Evolutionary conservation across 2,888 invertebrate species (phyloP), one percentile per base, ranked within the genome.

Genomic region (Galerucella calmariensis): DNA sequence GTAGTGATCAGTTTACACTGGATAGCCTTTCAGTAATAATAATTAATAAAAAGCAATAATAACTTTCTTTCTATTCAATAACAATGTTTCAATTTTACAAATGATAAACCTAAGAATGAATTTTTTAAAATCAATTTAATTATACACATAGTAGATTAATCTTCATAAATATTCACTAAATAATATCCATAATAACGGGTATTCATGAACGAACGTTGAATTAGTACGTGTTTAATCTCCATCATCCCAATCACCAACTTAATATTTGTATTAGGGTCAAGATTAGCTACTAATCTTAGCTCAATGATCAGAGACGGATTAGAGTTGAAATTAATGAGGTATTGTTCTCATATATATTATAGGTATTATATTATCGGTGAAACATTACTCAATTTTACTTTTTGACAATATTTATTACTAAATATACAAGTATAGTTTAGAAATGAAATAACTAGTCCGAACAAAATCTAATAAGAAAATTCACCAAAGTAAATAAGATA

Each of bases 251-350:
- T 78, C 76, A 76, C 72, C 8, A 46, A 44, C 63, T 74, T 76
- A 77, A 77, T 79, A 76, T 76, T 76, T 77, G 79, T 79, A 82
- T 81, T 82, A 82, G 78, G 82, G 82, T 82, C 82, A 82, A 82
- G 82, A 82, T 78, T 81, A 81, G 80, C 81, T 76, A 78, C 78
- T 81, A 74, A 41, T 78, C 74, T 81, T 71, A 69, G 72, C 20
- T 65, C 46, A 46, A 65, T 9, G 10, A 20, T 65, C 63, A 65
- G 63, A 12, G 63, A 6, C 63, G 63, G 46, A 65, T 65, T 63
- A 11, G 16, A 41, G 35, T 48, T 48, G 14, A 14, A 48, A 41
- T 63, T 56, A 56, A 56, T 56, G 20, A 20, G 16, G 9, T 20
- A 56, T 56, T 56, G 56, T 53, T 16, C 16, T 53, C 8, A 53